A percentile compares a stretch with the other conserved stretches of the same genome.
Conservation (phyloP, 2,888 invertebrate species). For the Philaethria dido region DNA sequence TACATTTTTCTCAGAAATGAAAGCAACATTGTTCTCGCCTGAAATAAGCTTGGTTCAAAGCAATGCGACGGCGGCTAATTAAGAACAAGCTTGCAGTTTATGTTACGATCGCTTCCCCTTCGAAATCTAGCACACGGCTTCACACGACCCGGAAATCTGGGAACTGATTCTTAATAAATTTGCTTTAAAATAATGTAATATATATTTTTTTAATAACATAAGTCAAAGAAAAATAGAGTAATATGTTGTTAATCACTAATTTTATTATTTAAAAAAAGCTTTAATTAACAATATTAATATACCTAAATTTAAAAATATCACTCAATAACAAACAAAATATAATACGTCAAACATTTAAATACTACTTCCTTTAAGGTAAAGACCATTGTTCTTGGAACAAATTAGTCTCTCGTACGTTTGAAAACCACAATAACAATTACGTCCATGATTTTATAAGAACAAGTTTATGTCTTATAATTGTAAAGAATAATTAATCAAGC, state of each 20-base stretch:
- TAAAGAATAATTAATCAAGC: constrained; percentile 20
- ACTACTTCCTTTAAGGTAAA: constrained; percentile 8
- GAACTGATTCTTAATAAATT: constrained; percentile 4
- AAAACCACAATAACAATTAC: constrained; percentile 30
- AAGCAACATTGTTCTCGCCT: constrained; percentile 67
- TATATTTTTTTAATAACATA: too few species aligned
- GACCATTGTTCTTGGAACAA: constrained; percentile 23
- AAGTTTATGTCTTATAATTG: constrained; percentile 29
- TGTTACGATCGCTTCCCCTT: constrained; percentile 51
- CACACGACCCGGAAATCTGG: constrained; percentile 27
- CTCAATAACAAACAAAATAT: background rate
- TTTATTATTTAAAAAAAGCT: background rate
- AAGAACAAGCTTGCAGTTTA: constrained; percentile 57
- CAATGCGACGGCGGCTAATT: constrained; percentile 66
- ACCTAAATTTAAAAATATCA: background rate
- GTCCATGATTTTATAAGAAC: constrained; percentile 30
- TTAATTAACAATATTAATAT: too few species aligned
- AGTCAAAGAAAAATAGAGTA: too few species aligned
- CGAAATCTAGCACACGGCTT: constrained; percentile 34
- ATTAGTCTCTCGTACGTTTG: constrained; percentile 9
- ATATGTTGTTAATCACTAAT: background rate
- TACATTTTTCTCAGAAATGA: constrained; percentile 65
- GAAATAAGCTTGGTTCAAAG: constrained; percentile 74
- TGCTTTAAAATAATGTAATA: background rate
- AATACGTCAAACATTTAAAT: background rate